A percentile compares a stretch with the other conserved stretches of the same genome.
These are phyloP conservation scores for Macrosiphum euphorbiae DNA, from an alignment of 2,888 invertebrate genomes.

Conservation along the genomic window DNA sequence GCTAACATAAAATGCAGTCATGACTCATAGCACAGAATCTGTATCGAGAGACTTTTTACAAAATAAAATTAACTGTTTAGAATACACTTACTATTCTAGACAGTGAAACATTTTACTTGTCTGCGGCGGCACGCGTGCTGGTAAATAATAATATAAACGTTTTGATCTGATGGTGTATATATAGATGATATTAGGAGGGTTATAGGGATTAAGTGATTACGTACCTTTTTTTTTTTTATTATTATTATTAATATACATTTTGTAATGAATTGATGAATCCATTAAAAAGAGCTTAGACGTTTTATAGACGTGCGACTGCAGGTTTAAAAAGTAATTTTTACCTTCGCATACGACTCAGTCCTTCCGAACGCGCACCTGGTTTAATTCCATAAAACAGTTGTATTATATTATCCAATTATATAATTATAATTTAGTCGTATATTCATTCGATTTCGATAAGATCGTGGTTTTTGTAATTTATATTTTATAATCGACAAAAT, in stretches of 20 bases:
- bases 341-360: conserved; percentile 20
- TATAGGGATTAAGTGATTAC: conserved; percentile 33
- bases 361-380: conserved; percentile 39
- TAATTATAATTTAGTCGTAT: neutral
- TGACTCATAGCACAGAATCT: too few relatives aligned
- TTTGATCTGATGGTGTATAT: neutral
- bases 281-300: conserved; percentile 32
- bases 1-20: too few relatives aligned
- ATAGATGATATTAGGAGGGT: neutral
- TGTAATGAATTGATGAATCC: conserved; percentile 49
- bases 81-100: neutral
- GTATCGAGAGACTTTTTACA: neutral
- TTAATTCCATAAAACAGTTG: conserved; percentile 47
- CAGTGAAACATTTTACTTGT: neutral
- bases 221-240: neutral
- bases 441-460: conserved; percentile 21
- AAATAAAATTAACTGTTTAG: neutral
- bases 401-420: conserved; percentile 11
- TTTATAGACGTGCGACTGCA: neutral
- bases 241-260: conserved; percentile 1
- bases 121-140: neutral
- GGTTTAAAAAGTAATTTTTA: conserved; percentile 39
- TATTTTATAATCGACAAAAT: conserved; percentile 46
- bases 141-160: conserved; percentile 21
- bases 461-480: conserved; percentile 28